Base-by-base conservation (phyloP, 2,888 invertebrate genomes). In the Pandemis corylana region DNA sequence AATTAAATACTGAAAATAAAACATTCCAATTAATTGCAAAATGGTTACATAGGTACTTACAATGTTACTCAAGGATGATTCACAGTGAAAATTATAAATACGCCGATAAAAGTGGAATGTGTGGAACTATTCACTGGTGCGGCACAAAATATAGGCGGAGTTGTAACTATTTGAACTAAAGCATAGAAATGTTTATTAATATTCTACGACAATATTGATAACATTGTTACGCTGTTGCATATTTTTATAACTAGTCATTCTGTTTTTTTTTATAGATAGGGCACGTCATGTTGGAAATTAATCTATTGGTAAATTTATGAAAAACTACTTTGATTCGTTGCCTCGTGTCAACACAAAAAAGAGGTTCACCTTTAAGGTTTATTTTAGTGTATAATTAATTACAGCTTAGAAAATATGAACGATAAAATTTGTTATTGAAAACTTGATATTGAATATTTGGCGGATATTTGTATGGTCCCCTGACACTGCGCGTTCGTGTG, bases 51-150 rank as follows among this genome's bases (percentile, higher is more conserved):
- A 36, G 28, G 5, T 28, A 59, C 3, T 28, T 28, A 41, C 12
- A n/a, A n/a, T 36, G 36, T 66, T 28, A 3, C 13, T 46, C 7
- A 61, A 36, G 15, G 64, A 42, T 69, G 73, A 73, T 61, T 70
- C 69, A 74, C 46, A 15, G n/a, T 46, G 36, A 56, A 56, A 56
- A 49, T 65, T 69, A 42, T 61, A 20, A 49, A 74, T 69, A 44
- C 53, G 12, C 65, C 42, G 74, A 74, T 74, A 74, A 66, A 9
- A 41, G 5, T 4, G 69, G 61, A 61, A 73, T 74, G 74, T 49
- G 67, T 46, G 59, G 69, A 70, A 61, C 15, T 36, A 69, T 42
- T 74, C 49, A 69, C 15, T 56, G 74, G 46, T 49, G 69, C 73
- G 68, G 49, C 28, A 65, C 69, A 69, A 59, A 73, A 74, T 65